A percentile compares a stretch with the other conserved stretches of the same genome.
phyloP scores from a whole-genome alignment of 2,888 invertebrate genomes.

The Bibio marci region DNA sequence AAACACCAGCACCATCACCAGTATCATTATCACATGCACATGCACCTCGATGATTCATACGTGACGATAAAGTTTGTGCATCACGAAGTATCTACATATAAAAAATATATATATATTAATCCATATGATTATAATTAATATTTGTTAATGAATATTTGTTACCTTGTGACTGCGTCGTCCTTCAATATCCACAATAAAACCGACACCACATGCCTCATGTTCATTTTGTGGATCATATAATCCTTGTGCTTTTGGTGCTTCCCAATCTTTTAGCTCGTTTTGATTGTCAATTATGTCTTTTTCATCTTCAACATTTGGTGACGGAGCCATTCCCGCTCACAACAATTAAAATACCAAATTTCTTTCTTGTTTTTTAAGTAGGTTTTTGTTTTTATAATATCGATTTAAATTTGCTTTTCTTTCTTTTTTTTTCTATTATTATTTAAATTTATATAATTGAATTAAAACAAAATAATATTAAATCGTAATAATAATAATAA shows the following conservation, averaged over 20 bases:
- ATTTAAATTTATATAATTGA: too few relatives aligned
- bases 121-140: neutral
- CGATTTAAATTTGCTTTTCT: too few relatives aligned
- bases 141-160: conserved; percentile 5
- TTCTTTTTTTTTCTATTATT: too few relatives aligned
- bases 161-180: conserved; percentile 84
- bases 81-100: conserved; percentile 71
- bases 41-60: conserved; percentile 99
- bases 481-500: too few relatives aligned
- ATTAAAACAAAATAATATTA: too few relatives aligned
- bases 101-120: conserved; percentile 1
- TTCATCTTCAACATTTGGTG: conserved; percentile 5
- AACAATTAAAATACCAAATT: neutral
- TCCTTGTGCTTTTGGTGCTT: conserved; percentile 72
- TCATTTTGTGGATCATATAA: conserved; percentile 93
- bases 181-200: conserved; percentile 97
- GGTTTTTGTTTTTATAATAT: too few relatives aligned
- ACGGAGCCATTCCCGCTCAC: conserved; percentile 1
- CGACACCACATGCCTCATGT: conserved; percentile 97
- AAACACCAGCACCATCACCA: conserved; percentile 95
- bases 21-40: conserved; percentile 99
- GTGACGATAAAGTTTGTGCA: conserved; percentile 83
- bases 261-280: conserved; percentile 44
- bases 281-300: conserved; percentile 4
- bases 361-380: too few relatives aligned